Evolutionary conservation across 2,888 invertebrate genomes (phyloP).

Genomic region (Lamproptera curius): DNA sequence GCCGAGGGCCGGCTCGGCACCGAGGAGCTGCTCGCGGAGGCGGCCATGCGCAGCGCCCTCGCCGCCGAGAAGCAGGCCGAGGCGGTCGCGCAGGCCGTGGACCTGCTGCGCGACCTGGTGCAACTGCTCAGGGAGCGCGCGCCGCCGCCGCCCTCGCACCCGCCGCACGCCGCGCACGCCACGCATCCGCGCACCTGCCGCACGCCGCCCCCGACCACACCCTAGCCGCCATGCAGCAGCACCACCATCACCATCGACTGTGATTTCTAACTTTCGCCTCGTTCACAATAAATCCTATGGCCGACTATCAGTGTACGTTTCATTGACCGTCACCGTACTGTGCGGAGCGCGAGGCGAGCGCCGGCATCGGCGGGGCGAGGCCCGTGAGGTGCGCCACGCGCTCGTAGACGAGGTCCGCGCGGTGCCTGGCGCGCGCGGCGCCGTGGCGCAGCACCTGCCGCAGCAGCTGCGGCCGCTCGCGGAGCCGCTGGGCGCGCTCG

Average conservation of each 20-base stretch:
- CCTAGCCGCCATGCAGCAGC: conserved; percentile 27
- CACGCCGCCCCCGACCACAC: conserved; percentile 25
- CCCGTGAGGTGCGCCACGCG: conserved; percentile 82
- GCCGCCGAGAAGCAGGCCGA: conserved; percentile 70
- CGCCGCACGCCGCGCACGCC: conserved; percentile 18
- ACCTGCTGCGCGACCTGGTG: conserved; percentile 52
- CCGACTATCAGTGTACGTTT: neutral
- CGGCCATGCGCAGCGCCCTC: conserved; percentile 66
- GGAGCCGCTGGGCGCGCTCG: conserved; percentile 43
- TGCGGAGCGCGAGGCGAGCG: neutral
- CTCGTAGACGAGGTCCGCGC: conserved; percentile 80
- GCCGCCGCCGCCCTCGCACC: conserved; percentile 57
- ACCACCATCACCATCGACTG: conserved; percentile 30
- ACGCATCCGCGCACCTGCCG: conserved; percentile 9
- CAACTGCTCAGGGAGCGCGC: conserved; percentile 78
- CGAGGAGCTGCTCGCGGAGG: conserved; percentile 67
- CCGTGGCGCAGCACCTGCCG: conserved; percentile 79
- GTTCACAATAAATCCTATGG: too few species aligned
- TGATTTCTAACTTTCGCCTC: conserved; percentile 13
- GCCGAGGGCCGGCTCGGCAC: conserved; percentile 41
- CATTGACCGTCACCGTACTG: neutral
- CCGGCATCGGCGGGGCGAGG: conserved; percentile 33
- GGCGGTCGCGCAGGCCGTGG: conserved; percentile 50
- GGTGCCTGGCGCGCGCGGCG: conserved; percentile 78
- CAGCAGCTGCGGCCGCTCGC: conserved; percentile 77